Percentiles rank a stretch among this genome's conserved stretches.
phyloP scores from a whole-genome alignment of 2,797 vertebrate species.

The Xiphorhynchus erythropygius region DNA sequence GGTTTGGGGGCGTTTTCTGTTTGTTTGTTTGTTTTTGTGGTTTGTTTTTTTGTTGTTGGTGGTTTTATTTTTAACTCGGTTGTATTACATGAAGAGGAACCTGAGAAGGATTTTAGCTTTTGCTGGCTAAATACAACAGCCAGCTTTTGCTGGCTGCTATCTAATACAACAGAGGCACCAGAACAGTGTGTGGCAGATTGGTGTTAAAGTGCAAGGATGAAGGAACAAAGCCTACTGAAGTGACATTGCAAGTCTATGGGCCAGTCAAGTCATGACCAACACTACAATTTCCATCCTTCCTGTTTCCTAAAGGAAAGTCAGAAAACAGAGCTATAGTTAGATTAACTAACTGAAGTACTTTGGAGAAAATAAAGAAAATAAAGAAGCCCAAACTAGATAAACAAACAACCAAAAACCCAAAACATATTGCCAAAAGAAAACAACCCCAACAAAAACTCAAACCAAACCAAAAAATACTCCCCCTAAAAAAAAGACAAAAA shows the following conservation, averaged over 20 bases:
- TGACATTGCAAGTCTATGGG: rapidly evolving
- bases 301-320: background rate
- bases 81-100: background rate
- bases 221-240: background rate
- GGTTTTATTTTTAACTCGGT: background rate
- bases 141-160: background rate
- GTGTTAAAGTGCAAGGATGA: background rate
- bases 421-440: background rate
- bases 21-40: no score
- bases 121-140: background rate
- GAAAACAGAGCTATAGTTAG: background rate
- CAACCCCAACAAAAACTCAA: no score
- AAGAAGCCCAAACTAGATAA: no score
- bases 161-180: background rate
- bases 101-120: background rate
- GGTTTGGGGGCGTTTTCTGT: no score
- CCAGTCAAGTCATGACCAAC: background rate
- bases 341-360: background rate
- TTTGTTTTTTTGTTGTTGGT: no score
- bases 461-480: no score
- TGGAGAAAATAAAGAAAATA: background rate
- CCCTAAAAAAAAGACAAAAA: background rate
- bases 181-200: background rate
- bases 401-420: background rate
- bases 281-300: background rate